A percentile compares a stretch with the other conserved stretches of the same genome.
phyloP scores from a whole-genome alignment of 2,113 vertebrate genomes.

The Plotosus lineatus region DNA sequence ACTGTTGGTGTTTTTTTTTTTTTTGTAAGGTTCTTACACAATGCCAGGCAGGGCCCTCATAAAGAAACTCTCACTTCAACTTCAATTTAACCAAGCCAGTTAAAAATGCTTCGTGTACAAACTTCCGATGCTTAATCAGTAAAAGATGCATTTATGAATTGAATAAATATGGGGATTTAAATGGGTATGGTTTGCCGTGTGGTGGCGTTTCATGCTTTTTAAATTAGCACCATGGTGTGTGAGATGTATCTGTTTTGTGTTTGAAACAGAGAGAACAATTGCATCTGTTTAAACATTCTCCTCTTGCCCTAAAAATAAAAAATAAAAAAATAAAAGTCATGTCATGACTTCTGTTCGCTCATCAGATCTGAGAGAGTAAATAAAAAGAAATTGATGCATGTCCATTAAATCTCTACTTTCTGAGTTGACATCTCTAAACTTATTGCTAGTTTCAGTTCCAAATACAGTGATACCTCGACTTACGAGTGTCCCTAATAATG shows the following conservation, averaged over 20 bases:
- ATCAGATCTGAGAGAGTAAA: neutral
- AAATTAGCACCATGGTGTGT: neutral
- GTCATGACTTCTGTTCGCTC: neutral
- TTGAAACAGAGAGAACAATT: neutral
- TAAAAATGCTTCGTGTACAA: neutral
- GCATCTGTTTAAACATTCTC: slow-evolving; percentile 2
- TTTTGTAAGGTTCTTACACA: neutral
- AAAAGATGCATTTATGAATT: neutral
- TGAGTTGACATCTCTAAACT: neutral
- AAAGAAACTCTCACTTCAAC: neutral
- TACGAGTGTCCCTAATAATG: too few species aligned
- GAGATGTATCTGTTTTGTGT: neutral
- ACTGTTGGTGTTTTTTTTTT: neutral
- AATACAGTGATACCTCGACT: too few species aligned
- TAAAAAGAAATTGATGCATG: neutral
- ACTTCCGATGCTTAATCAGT: neutral
- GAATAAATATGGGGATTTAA: neutral
- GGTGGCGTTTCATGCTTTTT: neutral
- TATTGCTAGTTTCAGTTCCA: neutral
- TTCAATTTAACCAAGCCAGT: neutral
- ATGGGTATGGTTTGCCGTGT: neutral
- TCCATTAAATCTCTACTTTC: neutral
- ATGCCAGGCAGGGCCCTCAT: neutral
- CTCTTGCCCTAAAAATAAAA: neutral
- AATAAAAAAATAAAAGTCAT: neutral